These are phyloP conservation scores for Amphiprion clarkii DNA, from an alignment of 2,797 vertebrate species.

Conservation along the genomic window DNA sequence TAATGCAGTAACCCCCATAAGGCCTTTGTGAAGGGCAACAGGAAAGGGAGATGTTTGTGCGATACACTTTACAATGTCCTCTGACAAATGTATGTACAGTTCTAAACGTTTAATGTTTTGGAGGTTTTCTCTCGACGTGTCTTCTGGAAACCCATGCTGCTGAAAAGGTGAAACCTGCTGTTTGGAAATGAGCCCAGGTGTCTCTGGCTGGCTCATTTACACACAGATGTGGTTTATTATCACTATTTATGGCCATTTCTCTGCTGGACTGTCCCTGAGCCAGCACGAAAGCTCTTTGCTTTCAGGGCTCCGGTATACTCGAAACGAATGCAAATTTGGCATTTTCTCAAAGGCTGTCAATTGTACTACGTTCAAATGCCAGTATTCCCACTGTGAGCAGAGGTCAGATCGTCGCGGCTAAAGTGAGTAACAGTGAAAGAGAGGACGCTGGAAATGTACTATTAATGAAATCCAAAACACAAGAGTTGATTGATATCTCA, in stretches of 20 bases:
- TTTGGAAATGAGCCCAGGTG: conserved; percentile 41
- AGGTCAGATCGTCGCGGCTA: conserved; percentile 19
- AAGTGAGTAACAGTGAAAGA: neutral
- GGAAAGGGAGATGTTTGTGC: conserved; percentile 8
- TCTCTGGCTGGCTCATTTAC: conserved; percentile 46
- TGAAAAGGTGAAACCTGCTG: conserved; percentile 28
- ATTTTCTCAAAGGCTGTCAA: conserved; percentile 21
- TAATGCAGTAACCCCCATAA: conserved; percentile 17
- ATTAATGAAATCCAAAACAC: neutral
- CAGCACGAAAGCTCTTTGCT: conserved; percentile 21
- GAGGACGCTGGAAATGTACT: neutral
- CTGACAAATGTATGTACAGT: neutral
- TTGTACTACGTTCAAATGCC: conserved; percentile 22
- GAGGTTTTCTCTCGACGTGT: conserved; percentile 7
- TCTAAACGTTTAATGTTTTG: conserved; percentile 10
- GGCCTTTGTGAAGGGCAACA: conserved; percentile 33
- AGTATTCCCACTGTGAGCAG: neutral
- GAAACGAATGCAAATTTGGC: conserved; percentile 46
- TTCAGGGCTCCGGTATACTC: conserved; percentile 3
- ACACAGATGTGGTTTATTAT: conserved; percentile 49
- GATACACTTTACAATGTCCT: neutral
- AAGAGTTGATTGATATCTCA: neutral
- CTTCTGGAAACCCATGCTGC: neutral
- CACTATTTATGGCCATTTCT: conserved; percentile 45
- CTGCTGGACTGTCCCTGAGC: conserved; percentile 28